phyloP scores from a whole-genome alignment of 2,888 invertebrate genomes.

The Choreutis nemorana region DNA sequence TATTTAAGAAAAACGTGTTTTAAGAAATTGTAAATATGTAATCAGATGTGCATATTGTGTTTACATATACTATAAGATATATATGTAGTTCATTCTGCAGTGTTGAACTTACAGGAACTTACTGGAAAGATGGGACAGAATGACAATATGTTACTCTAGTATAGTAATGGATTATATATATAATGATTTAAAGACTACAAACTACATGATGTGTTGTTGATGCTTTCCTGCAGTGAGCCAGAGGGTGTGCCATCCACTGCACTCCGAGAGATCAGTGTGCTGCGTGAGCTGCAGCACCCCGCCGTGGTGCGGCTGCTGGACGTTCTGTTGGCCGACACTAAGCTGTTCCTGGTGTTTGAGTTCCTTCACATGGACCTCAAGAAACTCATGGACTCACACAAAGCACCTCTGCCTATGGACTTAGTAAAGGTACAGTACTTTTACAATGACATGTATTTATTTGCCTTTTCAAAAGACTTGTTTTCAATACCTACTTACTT shows the following conservation, averaged over 20 bases:
- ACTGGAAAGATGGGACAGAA: too few species aligned
- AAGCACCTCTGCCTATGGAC: constrained; percentile 67
- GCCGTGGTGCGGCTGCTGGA: constrained; percentile 91
- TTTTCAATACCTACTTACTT: not conserved
- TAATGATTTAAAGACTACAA: too few species aligned
- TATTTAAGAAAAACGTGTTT: too few species aligned
- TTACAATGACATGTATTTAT: constrained; percentile 10
- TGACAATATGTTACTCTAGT: too few species aligned
- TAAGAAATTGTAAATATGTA: too few species aligned
- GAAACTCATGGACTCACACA: constrained; percentile 80
- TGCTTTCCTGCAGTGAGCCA: constrained; percentile 72
- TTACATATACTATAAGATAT: too few species aligned
- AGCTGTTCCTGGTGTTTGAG: constrained; percentile 93
- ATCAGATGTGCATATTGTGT: too few species aligned
- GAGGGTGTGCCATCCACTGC: constrained; percentile 99
- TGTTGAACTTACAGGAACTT: too few species aligned
- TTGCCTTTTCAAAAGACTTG: too few species aligned
- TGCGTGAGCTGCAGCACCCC: constrained; percentile 89
- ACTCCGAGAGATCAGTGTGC: constrained; percentile 92
- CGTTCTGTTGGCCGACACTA: constrained; percentile 85
- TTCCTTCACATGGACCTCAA: constrained; percentile 94
- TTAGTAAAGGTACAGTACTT: constrained; percentile 69
- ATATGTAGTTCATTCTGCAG: too few species aligned
- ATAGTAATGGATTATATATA: too few species aligned
- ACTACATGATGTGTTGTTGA: too few species aligned